Conservation (phyloP, 2,888 invertebrate species). For the Volucella zonaria region DNA sequence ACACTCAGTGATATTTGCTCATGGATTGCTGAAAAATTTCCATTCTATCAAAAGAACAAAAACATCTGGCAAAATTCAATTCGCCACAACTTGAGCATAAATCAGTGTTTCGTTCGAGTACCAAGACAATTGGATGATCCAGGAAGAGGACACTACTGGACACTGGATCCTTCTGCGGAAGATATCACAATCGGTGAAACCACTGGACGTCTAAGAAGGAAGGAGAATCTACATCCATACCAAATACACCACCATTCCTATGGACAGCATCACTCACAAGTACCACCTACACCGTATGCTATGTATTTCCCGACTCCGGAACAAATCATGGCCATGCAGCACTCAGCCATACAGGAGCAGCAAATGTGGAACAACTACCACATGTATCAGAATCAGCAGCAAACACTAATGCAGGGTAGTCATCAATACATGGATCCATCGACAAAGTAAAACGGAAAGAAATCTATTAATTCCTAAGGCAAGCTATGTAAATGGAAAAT, state of each 20-base stretch:
- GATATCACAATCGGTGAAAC: conserved; percentile 98
- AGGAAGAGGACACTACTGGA: conserved; percentile 99
- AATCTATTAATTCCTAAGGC: too few relatives aligned
- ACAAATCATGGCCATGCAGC: conserved; percentile 68
- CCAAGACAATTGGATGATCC: conserved; percentile 98
- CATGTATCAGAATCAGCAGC: conserved; percentile 22
- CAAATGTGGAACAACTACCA: conserved; percentile 61
- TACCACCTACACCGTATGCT: conserved; percentile 74
- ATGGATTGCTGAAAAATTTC: conserved; percentile 98
- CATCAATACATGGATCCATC: too few relatives aligned
- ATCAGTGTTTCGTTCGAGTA: conserved; percentile 98
- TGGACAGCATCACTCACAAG: conserved; percentile 38
- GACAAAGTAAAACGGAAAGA: too few relatives aligned
- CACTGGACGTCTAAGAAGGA: conserved; percentile 94
- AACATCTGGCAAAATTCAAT: conserved; percentile 99
- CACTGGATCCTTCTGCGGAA: conserved; percentile 96
- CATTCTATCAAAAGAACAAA: conserved; percentile 97
- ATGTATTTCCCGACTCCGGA: conserved; percentile 78
- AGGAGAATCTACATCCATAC: conserved; percentile 77
- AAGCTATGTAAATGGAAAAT: too few relatives aligned
- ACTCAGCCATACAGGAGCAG: conserved; percentile 48
- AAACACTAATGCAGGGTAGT: not conserved
- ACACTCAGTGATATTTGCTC: conserved; percentile 98
- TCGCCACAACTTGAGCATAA: conserved; percentile 83
- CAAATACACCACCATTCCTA: conserved; percentile 61